These are phyloP conservation scores for Orius laevigatus DNA, from an alignment of 1,140 invertebrate species.

Conservation along the genomic window DNA sequence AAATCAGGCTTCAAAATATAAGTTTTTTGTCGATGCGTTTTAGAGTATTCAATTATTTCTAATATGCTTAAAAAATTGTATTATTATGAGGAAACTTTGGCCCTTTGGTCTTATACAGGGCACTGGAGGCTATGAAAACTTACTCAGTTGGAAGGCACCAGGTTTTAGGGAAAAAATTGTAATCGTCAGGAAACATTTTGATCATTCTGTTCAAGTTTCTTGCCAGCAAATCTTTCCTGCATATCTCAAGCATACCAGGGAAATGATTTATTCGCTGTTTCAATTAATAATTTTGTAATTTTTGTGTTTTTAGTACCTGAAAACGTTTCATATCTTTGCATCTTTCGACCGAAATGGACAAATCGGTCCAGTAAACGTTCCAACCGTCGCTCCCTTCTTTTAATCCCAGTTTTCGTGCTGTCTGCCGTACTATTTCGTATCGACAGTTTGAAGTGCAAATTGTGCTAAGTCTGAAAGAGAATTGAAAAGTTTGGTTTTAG, in stretches of 20 bases:
- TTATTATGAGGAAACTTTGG: no score
- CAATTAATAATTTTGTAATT: no score
- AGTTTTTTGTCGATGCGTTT: slow-evolving; percentile 51
- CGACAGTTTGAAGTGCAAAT: slow-evolving; percentile 59
- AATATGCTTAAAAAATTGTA: neutral
- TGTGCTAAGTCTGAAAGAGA: slow-evolving; percentile 20
- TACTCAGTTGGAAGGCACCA: slow-evolving; percentile 86
- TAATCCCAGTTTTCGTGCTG: slow-evolving; percentile 57
- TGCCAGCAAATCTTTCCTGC: slow-evolving; percentile 69
- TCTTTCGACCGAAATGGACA: slow-evolving; percentile 60
- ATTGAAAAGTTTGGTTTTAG: no score
- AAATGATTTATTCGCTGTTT: slow-evolving; percentile 60
- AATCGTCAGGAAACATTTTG: slow-evolving; percentile 70
- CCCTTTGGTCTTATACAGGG: no score
- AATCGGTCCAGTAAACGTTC: slow-evolving; percentile 82
- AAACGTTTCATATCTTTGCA: slow-evolving; percentile 81
- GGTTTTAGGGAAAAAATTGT: slow-evolving; percentile 83
- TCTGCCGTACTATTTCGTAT: slow-evolving; percentile 49
- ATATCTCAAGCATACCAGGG: slow-evolving; percentile 83
- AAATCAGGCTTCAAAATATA: slow-evolving; percentile 80
- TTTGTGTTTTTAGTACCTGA: slow-evolving; percentile 27
- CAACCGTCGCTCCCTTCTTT: slow-evolving; percentile 66
- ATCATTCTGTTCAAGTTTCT: slow-evolving; percentile 73
- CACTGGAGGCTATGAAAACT: no score
- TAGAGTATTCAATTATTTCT: slow-evolving; percentile 43